Evolutionary conservation across 2,888 invertebrate genomes (phyloP), one percentile per base, ranked within the genome.

Genomic region (Ecdyonurus torrentis): DNA sequence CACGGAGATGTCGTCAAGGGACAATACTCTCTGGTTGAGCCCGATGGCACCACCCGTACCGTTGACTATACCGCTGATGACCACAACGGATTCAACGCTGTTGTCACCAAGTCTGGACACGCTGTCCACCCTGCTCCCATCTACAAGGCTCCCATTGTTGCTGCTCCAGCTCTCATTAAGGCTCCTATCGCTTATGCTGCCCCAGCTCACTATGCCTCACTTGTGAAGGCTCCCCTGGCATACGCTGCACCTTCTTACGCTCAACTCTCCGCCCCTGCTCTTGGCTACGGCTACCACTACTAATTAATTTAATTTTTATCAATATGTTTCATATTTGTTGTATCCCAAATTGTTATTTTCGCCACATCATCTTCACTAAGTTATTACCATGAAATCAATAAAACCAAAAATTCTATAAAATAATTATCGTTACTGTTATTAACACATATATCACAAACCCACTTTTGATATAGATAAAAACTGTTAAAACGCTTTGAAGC

Each of bases 121-220:
- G 55, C 55, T n/a, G 55, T 55, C 55, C 55, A 55, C 55, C 19
- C 55, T n/a, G 55, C 55, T n/a, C 55, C 55, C 55, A n/a, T 55
- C 55, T n/a, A 20, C 55, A 55, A 55, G 55, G 55, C 55, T n/a
- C 7, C 55, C 55, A 7, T n/a, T 22, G 55, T 55, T 22, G 55
- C 55, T n/a, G 55, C 55, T n/a, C 55, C 55, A 5, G 55, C 55
- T n/a, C 5, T 55, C 55, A 20, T 20, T n/a, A 55, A 55, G 55
- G 55, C 55, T n/a, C 55, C 55, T n/a, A 22, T 55, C 55, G 19
- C 7, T 5, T 50, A 50, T 18, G 55, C 55, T 22, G 55, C 55
- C 55, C 55, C 55, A 5, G 55, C 55, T 20, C 55, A 55, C 55
- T 55, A 37, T 37, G 37, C 37, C 37, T 5, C 37, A 5, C 37